Evolutionary conservation across 2,888 invertebrate genomes (phyloP).

Genomic region (Magallana nippona): DNA sequence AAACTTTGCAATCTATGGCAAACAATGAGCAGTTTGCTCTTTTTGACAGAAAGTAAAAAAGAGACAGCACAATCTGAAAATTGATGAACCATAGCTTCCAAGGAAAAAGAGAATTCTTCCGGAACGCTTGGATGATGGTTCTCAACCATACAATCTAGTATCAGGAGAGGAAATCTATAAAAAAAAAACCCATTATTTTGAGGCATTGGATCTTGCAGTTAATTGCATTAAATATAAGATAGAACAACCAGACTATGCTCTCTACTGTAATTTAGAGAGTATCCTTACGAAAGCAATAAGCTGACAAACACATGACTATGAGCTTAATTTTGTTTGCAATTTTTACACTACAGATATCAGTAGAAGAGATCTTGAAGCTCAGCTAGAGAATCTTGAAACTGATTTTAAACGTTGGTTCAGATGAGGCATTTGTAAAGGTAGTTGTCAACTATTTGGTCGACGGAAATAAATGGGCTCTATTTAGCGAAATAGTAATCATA

Average conservation of each 20-base stretch:
- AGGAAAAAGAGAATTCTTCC: slow-evolving; percentile 15
- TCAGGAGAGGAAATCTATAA: neutral
- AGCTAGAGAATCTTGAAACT: slow-evolving; percentile 31
- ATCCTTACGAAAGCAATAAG: neutral
- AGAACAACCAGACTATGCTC: neutral
- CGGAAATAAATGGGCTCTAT: neutral
- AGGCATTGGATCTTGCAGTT: slow-evolving; percentile 1
- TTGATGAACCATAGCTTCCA: slow-evolving; percentile 8
- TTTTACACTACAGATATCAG: slow-evolving; percentile 22
- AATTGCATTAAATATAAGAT: slow-evolving; percentile 22
- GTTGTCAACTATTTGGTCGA: neutral
- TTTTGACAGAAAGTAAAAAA: slow-evolving; percentile 28
- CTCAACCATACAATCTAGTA: neutral
- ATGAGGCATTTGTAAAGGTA: neutral
- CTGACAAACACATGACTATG: neutral
- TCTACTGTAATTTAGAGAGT: slow-evolving; percentile 15
- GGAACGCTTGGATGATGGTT: slow-evolving; percentile 8
- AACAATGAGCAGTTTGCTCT: neutral
- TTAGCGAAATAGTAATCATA: neutral
- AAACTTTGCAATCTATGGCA: neutral
- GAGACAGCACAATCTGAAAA: neutral
- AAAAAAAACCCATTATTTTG: slow-evolving; percentile 26
- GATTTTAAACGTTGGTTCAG: neutral
- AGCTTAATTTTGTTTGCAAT: slow-evolving; percentile 29
- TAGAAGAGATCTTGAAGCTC: slow-evolving; percentile 18